Base-by-base conservation (phyloP, 2,113 vertebrate genomes). In the Leucopsar rothschildi region DNA sequence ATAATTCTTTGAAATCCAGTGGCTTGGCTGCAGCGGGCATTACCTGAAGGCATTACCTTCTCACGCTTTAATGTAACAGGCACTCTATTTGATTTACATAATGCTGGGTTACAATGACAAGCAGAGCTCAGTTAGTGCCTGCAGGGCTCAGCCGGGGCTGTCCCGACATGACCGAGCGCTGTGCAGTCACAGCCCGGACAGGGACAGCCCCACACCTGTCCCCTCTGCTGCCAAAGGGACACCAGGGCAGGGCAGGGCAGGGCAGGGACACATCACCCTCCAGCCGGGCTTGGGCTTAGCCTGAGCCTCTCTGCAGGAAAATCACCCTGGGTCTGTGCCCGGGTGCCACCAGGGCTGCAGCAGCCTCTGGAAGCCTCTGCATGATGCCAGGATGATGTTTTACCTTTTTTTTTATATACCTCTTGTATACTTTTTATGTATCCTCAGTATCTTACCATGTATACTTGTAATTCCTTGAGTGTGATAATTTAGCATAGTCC, bases 241-340 rank as follows among this genome's bases (percentile, higher is more conserved):
- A 0, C n/a, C 79, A 9, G 5, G 16, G 55, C 39, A 39, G 39
- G 20, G 17, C 44, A 27, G 75, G 29, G 12, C 44, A 4, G 24
- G 37, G 50, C 59, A 42, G 10, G 24, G 5, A 25, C 9, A 39
- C 15, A 6, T 1, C 13, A 0, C 0, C 16, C 27, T 39, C 10
- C 49, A 4, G 4, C 22, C 10, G 57, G 27, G 22, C 12, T 50
- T 3, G 42, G 11, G 9, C 25, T 50, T 2, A 39, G 45, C 45
- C 60, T 15, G 39, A 12, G n/a, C 16, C 14, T 52, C 49, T 24
- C n/a, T 27, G 40, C 0, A 28, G 69, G 47, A 50, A 50, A 42
- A 37, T 5, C 5, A 2, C 28, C 28, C 45, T 1, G 10, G 7
- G 6, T n/a, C 81, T 28, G 13, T 37, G 55, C 82, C 44, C 6